A percentile compares a stretch with the other conserved stretches of the same genome.
Evolutionary conservation across 1,140 invertebrate species (phyloP).

Genomic region (Atta texana): DNA sequence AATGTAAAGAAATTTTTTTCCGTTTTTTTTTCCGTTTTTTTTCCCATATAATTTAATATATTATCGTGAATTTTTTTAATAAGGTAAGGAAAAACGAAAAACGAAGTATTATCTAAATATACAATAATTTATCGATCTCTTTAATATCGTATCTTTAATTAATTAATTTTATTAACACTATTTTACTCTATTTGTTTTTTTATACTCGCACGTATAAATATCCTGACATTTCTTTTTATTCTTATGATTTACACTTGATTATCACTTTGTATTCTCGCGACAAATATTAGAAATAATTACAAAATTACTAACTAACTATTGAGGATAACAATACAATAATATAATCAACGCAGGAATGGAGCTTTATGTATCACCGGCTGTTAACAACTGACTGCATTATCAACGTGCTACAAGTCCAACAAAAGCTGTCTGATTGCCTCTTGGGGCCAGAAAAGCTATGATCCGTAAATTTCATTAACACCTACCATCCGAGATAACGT

Average conservation of each 20-base stretch:
- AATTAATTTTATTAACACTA: background rate
- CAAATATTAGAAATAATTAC: slow-evolving; percentile 9
- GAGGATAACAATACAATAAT: slow-evolving; percentile 35
- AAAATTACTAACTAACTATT: background rate
- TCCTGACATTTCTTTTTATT: background rate
- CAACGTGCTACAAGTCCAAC: slow-evolving; percentile 34
- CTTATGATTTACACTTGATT: background rate
- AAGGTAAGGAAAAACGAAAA: background rate
- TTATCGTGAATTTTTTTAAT: background rate
- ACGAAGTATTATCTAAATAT: background rate
- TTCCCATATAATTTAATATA: background rate
- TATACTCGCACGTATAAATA: background rate
- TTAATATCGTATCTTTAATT: background rate
- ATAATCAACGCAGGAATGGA: slow-evolving; percentile 15
- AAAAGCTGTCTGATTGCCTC: slow-evolving; percentile 56
- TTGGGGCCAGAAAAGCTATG: slow-evolving; percentile 70
- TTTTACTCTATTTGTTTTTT: background rate
- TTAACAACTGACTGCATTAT: slow-evolving; percentile 36
- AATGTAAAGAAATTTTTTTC: background rate
- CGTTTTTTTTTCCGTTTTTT: background rate
- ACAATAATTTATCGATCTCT: background rate
- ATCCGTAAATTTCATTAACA: slow-evolving; percentile 79
- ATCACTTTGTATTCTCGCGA: background rate
- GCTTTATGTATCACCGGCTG: slow-evolving; percentile 13
- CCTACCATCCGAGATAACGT: slow-evolving; percentile 70